Percentiles rank a stretch among this genome's conserved stretches.
phyloP scores from a whole-genome alignment of 2,113 vertebrate species.

The Perognathus longimembris region DNA sequence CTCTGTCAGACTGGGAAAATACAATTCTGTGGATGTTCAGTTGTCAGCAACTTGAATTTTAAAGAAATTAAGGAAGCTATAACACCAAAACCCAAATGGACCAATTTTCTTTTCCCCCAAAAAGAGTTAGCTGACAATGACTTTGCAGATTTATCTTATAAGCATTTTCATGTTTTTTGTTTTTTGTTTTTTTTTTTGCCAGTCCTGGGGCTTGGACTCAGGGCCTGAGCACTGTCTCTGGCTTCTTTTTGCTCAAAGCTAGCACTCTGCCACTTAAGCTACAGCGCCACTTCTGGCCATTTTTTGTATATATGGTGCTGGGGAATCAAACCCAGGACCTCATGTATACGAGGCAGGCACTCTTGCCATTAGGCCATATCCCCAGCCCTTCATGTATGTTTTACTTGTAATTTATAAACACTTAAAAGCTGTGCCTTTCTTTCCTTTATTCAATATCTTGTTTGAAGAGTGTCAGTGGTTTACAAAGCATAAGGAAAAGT shows the following conservation, averaged over 20 bases:
- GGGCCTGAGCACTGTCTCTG: too few species aligned
- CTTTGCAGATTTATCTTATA: not conserved
- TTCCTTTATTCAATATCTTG: not conserved
- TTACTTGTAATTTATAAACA: not conserved
- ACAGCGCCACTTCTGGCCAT: too few species aligned
- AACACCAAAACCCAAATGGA: not conserved
- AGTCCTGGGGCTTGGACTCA: too few species aligned
- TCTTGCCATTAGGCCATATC: too few species aligned
- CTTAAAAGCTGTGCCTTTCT: not conserved
- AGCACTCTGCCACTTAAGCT: too few species aligned
- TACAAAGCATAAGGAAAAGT: not conserved
- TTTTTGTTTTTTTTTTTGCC: too few species aligned
- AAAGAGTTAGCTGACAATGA: not conserved
- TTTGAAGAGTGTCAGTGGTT: not conserved
- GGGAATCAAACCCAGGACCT: too few species aligned
- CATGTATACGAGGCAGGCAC: too few species aligned
- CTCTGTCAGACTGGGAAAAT: not conserved
- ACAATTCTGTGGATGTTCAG: not conserved
- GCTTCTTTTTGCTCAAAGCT: too few species aligned
- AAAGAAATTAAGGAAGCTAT: not conserved
- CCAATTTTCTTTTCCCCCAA: not conserved
- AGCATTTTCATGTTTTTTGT: too few species aligned
- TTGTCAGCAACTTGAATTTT: not conserved
- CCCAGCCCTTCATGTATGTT: too few species aligned
- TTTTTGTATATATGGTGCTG: too few species aligned